These are phyloP conservation scores for Norana najaformis DNA, from an alignment of 2,888 invertebrate species.

Conservation along the genomic window DNA sequence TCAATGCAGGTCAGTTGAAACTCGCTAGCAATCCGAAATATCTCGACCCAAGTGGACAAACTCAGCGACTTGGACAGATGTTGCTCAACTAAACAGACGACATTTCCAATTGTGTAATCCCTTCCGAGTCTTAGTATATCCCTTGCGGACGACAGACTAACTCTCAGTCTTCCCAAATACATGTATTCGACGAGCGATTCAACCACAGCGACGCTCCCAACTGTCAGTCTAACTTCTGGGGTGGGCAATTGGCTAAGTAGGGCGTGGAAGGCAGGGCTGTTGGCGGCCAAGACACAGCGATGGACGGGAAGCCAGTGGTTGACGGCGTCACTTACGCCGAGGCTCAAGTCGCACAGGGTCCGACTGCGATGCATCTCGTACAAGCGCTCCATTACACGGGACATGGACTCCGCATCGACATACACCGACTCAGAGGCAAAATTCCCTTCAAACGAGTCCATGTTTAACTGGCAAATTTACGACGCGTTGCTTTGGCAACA, in stretches of 20 bases:
- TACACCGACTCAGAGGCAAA: neutral
- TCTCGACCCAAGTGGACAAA: neutral
- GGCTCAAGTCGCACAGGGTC: neutral
- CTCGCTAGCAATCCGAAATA: neutral
- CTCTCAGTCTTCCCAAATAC: slow-evolving; percentile 27
- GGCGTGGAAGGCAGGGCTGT: slow-evolving; percentile 19
- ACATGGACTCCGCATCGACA: neutral
- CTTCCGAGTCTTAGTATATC: slow-evolving; percentile 18
- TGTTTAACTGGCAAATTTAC: neutral
- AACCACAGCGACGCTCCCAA: neutral
- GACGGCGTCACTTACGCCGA: neutral
- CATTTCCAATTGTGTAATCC: slow-evolving; percentile 21
- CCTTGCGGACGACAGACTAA: slow-evolving; percentile 20
- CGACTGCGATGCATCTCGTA: neutral
- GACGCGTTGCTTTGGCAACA: neutral
- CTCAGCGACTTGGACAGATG: neutral
- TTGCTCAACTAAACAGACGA: slow-evolving; percentile 13
- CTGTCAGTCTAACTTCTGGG: neutral
- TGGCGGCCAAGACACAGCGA: slow-evolving; percentile 31
- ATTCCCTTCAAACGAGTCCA: neutral
- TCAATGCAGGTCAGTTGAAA: neutral
- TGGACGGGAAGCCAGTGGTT: slow-evolving; percentile 21
- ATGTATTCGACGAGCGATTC: slow-evolving; percentile 29
- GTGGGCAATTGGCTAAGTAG: neutral
- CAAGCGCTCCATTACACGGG: neutral